A percentile compares a stretch with the other conserved stretches of the same genome.
phyloP scores from a whole-genome alignment of 2,113 vertebrate species.

The Xenopus tropicalis region UCB_Xtro_10.0 CM004445.2:112279501-112280000 shows the following conservation, averaged over 20 bases:
- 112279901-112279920: no score
- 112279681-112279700: constrained; percentile 88
- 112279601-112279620: constrained; percentile 89
- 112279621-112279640: constrained; percentile 88
- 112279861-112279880: no score
- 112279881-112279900: no score
- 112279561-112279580: constrained; percentile 87
- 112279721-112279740: neutral
- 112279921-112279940: no score
- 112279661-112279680: constrained; percentile 92
- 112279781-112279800: no score
- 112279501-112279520: constrained; percentile 89
- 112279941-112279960: no score
- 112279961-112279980: no score
- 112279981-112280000: no score
- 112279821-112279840: no score
- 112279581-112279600: constrained; percentile 97
- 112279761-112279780: neutral
- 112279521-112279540: constrained; percentile 79
- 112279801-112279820: no score
- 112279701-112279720: constrained; percentile 79
- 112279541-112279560: constrained; percentile 79
- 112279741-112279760: neutral
- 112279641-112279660: constrained; percentile 79
- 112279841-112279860: no score